A percentile compares a stretch with the other conserved stretches of the same genome.
These are phyloP conservation scores for Dromococcyx pavoninus DNA, from an alignment of 2,797 vertebrate species.

Conservation along the genomic window DNA sequence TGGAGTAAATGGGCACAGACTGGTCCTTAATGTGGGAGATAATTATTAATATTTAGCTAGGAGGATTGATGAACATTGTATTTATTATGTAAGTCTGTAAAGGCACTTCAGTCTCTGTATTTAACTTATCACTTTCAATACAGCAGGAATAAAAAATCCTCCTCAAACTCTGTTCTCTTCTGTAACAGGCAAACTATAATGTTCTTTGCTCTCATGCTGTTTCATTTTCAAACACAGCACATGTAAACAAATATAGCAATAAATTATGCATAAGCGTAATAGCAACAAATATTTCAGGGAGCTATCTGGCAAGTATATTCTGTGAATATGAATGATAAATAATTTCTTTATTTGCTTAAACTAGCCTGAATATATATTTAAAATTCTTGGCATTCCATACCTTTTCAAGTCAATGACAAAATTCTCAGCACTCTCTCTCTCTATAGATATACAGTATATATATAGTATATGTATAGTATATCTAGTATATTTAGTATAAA, in stretches of 20 bases:
- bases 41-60: constrained; percentile 41
- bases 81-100: background rate
- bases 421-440: background rate
- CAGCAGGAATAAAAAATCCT: background rate
- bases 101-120: background rate
- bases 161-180: constrained; percentile 20
- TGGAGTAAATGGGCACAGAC: background rate
- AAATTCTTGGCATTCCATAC: background rate
- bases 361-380: background rate
- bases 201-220: constrained; percentile 44
- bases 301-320: constrained; percentile 54
- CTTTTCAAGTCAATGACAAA: constrained; percentile 18
- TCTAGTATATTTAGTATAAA: too few species aligned
- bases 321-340: constrained; percentile 48
- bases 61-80: background rate
- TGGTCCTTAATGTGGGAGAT: background rate
- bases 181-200: constrained; percentile 35
- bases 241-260: constrained; percentile 62
- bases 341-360: constrained; percentile 48
- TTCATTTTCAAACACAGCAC: constrained; percentile 54
- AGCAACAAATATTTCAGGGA: constrained; percentile 57
- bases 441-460: too few species aligned
- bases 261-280: constrained; percentile 61
- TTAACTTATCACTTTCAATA: constrained; percentile 41
- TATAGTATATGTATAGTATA: too few species aligned